Conservation (phyloP, 2,888 invertebrate species). For the Chrysomela aeneicollis region DNA sequence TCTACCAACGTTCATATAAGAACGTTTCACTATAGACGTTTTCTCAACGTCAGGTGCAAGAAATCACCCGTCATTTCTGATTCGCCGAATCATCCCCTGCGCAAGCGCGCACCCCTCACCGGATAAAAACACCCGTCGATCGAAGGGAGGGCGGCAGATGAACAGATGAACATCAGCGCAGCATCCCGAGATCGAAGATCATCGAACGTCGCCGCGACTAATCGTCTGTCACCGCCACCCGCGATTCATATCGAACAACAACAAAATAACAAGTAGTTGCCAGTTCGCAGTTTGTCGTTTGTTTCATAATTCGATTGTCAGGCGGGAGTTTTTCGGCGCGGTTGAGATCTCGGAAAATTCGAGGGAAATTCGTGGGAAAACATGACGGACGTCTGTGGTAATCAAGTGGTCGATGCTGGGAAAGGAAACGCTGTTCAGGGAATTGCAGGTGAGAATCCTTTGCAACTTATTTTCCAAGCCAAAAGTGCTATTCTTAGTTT, state of each 20-base stretch:
- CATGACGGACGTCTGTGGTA: neutral
- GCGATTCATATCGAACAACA: neutral
- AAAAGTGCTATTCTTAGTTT: too few relatives aligned
- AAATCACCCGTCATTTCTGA: too few relatives aligned
- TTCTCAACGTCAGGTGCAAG: too few relatives aligned
- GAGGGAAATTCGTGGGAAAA: neutral
- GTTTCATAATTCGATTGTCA: neutral
- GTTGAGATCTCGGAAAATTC: neutral
- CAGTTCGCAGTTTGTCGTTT: neutral
- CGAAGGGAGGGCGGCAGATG: neutral
- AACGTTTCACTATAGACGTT: too few relatives aligned
- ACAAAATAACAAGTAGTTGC: neutral
- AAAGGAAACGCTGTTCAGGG: neutral
- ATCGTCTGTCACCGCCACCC: slow-evolving; percentile 23
- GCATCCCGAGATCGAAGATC: slow-evolving; percentile 16
- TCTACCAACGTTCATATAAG: too few relatives aligned
- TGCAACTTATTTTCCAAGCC: too few relatives aligned
- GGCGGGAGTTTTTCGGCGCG: neutral
- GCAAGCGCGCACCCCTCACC: neutral
- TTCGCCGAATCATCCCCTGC: neutral
- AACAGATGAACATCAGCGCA: neutral
- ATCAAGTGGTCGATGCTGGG: neutral
- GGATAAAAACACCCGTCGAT: neutral
- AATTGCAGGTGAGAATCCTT: neutral
- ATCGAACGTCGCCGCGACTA: slow-evolving; percentile 30